phyloP scores from a whole-genome alignment of 2,797 vertebrate genomes.

The Cyprinodon diabolis region DNA sequence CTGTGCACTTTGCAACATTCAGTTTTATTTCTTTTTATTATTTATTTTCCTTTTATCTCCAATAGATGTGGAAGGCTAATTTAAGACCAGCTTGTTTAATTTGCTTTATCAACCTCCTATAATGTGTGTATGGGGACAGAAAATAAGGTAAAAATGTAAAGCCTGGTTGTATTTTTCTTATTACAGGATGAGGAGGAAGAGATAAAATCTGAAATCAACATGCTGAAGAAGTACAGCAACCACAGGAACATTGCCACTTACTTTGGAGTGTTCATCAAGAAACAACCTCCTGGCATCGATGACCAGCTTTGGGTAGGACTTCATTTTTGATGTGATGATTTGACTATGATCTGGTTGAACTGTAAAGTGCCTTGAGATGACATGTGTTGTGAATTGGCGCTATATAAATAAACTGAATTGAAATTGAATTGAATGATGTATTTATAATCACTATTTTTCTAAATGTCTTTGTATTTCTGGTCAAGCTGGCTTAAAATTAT shows the following conservation, averaged over 20 bases:
- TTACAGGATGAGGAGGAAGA: constrained; percentile 93
- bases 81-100: constrained; percentile 9
- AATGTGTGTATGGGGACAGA: constrained; percentile 23
- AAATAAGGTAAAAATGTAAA: constrained; percentile 15
- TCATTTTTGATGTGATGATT: constrained; percentile 28
- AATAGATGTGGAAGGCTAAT: constrained; percentile 34
- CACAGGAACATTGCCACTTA: constrained; percentile 97
- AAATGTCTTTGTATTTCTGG: not conserved
- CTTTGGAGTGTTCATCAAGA: constrained; percentile 97
- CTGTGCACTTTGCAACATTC: constrained; percentile 35
- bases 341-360: not conserved
- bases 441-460: not conserved
- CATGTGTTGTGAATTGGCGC: too few species aligned
- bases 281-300: constrained; percentile 92
- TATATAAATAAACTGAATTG: too few species aligned
- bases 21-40: not conserved
- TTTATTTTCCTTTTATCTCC: constrained; percentile 4
- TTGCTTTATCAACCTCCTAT: constrained; percentile 13
- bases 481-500: not conserved
- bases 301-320: constrained; percentile 91
- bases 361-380: too few species aligned
- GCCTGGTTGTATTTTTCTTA: constrained; percentile 29
- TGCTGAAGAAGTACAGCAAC: constrained; percentile 98
- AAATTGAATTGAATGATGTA: not conserved
- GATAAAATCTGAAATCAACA: constrained; percentile 97